Evolutionary conservation across 2,888 invertebrate species (phyloP).

Genomic region (Syrista parreyssii): DNA sequence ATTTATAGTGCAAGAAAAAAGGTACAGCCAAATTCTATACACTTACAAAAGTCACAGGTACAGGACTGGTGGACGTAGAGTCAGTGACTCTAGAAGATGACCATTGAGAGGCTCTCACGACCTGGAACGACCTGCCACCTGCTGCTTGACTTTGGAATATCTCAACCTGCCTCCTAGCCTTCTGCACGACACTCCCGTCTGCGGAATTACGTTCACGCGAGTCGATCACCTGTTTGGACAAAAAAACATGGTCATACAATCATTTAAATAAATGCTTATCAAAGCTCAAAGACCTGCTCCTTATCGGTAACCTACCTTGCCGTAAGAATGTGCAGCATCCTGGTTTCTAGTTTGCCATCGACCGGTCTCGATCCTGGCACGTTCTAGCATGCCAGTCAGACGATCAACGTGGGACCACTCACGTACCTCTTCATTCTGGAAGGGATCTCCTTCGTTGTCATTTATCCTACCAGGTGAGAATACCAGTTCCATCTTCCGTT

Average conservation of each 20-base stretch:
- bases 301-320: conserved; percentile 64
- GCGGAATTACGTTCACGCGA: conserved; percentile 68
- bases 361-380: conserved; percentile 69
- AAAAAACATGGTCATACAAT: background rate
- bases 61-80: conserved; percentile 21
- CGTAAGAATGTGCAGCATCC: conserved; percentile 68
- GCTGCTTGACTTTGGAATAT: conserved; percentile 51
- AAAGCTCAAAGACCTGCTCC: background rate
- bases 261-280: background rate
- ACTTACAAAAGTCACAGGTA: conserved; percentile 15
- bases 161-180: conserved; percentile 50
- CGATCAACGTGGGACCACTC: conserved; percentile 70
- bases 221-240: conserved; percentile 67
- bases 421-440: conserved; percentile 69
- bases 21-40: background rate
- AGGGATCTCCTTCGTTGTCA: conserved; percentile 58
- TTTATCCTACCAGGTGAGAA: conserved; percentile 46
- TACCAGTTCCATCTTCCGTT: conserved; percentile 50
- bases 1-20: background rate
- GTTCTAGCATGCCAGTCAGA: conserved; percentile 69
- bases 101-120: conserved; percentile 52
- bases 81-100: conserved; percentile 51
- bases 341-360: conserved; percentile 68
- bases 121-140: conserved; percentile 46
- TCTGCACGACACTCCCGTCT: conserved; percentile 68